Evolutionary conservation across 2,797 vertebrate genomes (phyloP), one percentile per base, ranked within the genome.

Genomic region (Paedocypris micromegethes): DNA sequence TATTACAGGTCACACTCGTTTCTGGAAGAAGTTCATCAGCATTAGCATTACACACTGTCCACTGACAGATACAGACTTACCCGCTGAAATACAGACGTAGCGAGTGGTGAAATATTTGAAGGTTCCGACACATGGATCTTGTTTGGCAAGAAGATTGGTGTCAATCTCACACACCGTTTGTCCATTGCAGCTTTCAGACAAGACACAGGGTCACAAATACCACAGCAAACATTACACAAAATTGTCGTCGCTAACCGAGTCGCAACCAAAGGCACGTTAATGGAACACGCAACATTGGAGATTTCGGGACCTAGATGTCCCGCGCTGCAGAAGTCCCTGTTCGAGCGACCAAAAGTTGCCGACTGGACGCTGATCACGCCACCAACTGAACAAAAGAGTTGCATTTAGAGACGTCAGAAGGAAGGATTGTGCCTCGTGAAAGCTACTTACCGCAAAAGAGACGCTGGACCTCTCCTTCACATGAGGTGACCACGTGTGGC

Each of bases 401-500:
- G 4, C 8, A 41, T 45, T 39, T 64, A 9, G 4, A 58, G 8
- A 5, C 23, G 23, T 23, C 23, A 23, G 23, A 23, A 23, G 23
- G 23, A 48, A 4, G 7, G 3, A 9, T 43, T 23, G 44, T 40
- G 37, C 48, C 5, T 47, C 56, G 45, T 5, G 6, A 44, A 68
- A 66, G 39, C 78, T 7, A 9, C 41, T 64, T 79, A 84, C 84
- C 78, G 66, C 84, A 86, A 46, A 45, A 74, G 5, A 87, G 74
- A 42, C 6, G 71, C 2, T 85, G 84, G 5, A 81, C 23, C 4
- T 3, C 3, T 0, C 0, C 23, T 0, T 71, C 8, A 70, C 85
- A 85, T 37, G 79, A 83, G 62, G 23, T 23, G 23, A 23, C 23
- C 23, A 23, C 23, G 23, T 23, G 23, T 1, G 23, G 23, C 23